A percentile compares a stretch with the other conserved stretches of the same genome.
Conservation (phyloP, 2,113 vertebrate genomes). For the Notarius lentiginosus region DNA sequence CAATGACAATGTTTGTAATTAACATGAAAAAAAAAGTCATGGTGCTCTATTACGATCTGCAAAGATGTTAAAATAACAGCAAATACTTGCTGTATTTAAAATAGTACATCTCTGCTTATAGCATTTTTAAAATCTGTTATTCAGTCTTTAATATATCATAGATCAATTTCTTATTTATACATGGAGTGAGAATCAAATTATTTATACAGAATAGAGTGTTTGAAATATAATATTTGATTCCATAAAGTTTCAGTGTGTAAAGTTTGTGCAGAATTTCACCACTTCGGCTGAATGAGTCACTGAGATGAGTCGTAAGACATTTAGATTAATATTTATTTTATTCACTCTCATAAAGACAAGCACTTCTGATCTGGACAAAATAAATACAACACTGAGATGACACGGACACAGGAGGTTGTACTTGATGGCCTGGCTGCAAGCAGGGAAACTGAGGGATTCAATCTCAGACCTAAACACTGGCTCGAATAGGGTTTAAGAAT, state of each 20-base stretch:
- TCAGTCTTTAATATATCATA: not conserved
- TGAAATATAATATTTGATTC: not conserved
- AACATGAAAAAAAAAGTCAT: not conserved
- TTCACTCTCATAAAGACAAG: constrained; percentile 2
- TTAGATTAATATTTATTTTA: not conserved
- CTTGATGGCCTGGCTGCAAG: not conserved
- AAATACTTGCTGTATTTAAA: not conserved
- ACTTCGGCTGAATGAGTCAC: not conserved
- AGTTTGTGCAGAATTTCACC: not conserved
- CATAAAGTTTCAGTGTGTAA: not conserved
- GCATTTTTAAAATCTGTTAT: not conserved
- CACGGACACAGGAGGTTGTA: not conserved
- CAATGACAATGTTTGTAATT: not conserved
- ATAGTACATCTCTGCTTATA: not conserved
- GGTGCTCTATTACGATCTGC: not conserved
- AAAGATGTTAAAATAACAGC: not conserved
- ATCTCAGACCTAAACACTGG: not conserved
- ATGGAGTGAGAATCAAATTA: not conserved
- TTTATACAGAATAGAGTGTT: not conserved
- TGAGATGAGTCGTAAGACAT: not conserved
- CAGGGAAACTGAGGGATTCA: not conserved
- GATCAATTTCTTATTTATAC: not conserved
- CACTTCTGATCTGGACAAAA: not conserved
- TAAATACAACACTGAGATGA: not conserved
- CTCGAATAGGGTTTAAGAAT: not conserved